phyloP scores from a whole-genome alignment of 2,113 vertebrate genomes.

The Sitta europaea region DNA sequence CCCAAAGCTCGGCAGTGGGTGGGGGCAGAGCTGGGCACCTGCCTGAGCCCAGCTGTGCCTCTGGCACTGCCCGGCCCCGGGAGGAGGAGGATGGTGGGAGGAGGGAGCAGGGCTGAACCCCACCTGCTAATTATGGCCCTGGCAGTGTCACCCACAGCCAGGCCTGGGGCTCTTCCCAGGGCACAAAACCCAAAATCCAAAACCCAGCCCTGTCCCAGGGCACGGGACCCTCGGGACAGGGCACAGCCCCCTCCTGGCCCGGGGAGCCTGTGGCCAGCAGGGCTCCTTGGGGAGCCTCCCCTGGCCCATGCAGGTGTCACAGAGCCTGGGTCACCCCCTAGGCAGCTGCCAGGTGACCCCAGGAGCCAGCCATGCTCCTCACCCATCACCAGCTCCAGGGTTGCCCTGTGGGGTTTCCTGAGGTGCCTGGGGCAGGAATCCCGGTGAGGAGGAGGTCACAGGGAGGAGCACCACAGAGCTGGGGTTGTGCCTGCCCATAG shows the following conservation, averaged over 20 bases:
- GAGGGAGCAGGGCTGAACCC: not conserved
- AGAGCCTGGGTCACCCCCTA: not conserved
- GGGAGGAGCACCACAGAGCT: fast-evolving
- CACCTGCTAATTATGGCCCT: fast-evolving
- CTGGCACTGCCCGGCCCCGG: not conserved
- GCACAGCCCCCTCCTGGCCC: fast-evolving
- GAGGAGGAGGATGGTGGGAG: not conserved
- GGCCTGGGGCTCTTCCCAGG: not conserved
- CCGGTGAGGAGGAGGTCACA: fast-evolving
- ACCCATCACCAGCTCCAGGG: not conserved
- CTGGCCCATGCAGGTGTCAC: fast-evolving
- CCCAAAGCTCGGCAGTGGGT: not conserved
- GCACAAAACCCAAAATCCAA: not conserved
- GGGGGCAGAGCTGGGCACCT: not conserved
- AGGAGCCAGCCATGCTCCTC: not conserved
- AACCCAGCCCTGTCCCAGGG: not conserved
- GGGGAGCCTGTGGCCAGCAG: not conserved
- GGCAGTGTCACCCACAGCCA: not conserved
- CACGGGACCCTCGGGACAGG: fast-evolving
- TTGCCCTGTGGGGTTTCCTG: not conserved
- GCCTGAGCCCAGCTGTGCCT: not conserved
- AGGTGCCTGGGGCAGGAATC: not conserved
- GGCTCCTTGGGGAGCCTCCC: not conserved
- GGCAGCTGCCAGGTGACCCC: not conserved
- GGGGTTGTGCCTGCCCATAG: not conserved